Evolutionary conservation across 2,888 invertebrate genomes (phyloP), one percentile per base, ranked within the genome.

Genomic region (Meandrusa payeni): DNA sequence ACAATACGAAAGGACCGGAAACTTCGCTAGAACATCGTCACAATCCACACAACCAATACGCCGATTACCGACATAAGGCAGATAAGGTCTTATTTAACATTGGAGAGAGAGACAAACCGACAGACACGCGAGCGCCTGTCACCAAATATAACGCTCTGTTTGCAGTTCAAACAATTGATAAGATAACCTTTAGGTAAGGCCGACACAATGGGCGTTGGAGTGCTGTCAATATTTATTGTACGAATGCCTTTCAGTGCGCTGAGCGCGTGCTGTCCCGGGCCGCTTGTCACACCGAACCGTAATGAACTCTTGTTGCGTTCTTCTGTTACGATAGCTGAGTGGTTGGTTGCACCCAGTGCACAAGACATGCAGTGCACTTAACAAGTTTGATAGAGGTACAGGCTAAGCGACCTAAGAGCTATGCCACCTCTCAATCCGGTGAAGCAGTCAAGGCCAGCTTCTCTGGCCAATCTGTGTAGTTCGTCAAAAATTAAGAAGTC

Each of bases 41-140:
- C 64, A 65, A 66, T 65, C 61, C 64, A 60, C 56, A 64, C 59
- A 57, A 64, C 69, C 78, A 76, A 78, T 76, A 72, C 64, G 69
- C 79, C 82, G 77, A 82, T 81, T 75, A 73, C 71, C 63, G 41
- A 45, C 54, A 59, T 63, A 61, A 44, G 42, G 37, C 32, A 76
- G 79, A 75, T 73, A 67, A 76, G 69, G 65, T 56, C 64, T 60
- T 52, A 51, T 52, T 53, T 53, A 46, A 52, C 52, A 64, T 55
- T 54, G 62, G 12, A 31, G 43, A 29, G 36, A 65, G 60, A 75
- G 65, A 70, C 77, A 77, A 67, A 75, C 78, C 72, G 70, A 77
- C 76, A 85, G 85, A 83, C 86, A 75, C 64, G 58, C 75, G 65
- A 75, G 83, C 80, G 85, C 82, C 81, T 74, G 76, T 79, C 80